Percentiles rank a stretch among this genome's conserved stretches.
These are phyloP conservation scores for Schizotus pectinicornis DNA, from an alignment of 2,888 invertebrate genomes.

Conservation along the genomic window DNA sequence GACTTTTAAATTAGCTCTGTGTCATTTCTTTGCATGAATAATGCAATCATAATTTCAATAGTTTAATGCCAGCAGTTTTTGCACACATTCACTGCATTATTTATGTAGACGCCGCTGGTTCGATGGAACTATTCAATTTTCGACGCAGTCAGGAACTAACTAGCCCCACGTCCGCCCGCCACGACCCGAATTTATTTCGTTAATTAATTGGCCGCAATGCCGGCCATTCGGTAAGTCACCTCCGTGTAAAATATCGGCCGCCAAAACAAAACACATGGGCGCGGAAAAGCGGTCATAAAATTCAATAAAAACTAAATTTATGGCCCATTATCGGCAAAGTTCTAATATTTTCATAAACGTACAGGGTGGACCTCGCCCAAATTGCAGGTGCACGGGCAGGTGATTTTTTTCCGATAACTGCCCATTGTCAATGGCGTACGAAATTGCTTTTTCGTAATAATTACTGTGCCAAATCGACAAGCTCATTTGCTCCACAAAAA, in stretches of 20 bases:
- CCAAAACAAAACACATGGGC: constrained; percentile 15
- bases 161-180: too few species aligned
- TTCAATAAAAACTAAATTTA: constrained; percentile 21
- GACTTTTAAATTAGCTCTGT: constrained; percentile 32
- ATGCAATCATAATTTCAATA: constrained; percentile 28
- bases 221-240: too few species aligned
- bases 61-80: constrained; percentile 12
- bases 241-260: constrained; percentile 6
- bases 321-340: constrained; percentile 18
- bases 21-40: constrained; percentile 28
- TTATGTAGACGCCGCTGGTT: constrained; percentile 1
- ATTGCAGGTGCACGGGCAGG: constrained; percentile 28
- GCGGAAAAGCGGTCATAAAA: constrained; percentile 20
- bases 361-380: constrained; percentile 16
- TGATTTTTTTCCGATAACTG: constrained; percentile 24
- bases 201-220: too few species aligned
- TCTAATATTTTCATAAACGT: constrained; percentile 17
- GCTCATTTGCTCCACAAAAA: too few species aligned
- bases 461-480: too few species aligned
- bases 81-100: constrained; percentile 25
- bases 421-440: constrained; percentile 12
- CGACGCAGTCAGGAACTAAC: too few species aligned
- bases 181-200: too few species aligned
- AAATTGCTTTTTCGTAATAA: too few species aligned
- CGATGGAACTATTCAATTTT: too few species aligned